Conservation (phyloP, 35 echinoderm and acorn worm genomes). For the Apostichopus japonicus region DNA sequence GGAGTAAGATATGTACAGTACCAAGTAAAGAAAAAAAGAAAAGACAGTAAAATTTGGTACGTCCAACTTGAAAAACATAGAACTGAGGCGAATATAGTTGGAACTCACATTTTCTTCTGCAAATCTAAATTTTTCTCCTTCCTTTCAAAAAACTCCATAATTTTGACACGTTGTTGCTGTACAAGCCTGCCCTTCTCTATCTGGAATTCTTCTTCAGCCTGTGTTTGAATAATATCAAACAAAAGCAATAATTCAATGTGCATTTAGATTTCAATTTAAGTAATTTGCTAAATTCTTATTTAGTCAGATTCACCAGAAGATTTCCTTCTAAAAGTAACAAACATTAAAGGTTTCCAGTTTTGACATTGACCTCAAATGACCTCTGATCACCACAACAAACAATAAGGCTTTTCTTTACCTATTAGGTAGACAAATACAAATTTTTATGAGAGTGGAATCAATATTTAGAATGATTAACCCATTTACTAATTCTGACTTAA, state of each 20-base stretch:
- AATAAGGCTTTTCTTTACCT: too few relatives aligned
- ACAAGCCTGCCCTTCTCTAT: constrained; percentile 98
- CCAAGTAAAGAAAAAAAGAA: neutral
- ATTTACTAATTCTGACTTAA: too few relatives aligned
- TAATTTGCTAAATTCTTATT: too few relatives aligned
- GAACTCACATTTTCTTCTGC: constrained; percentile 94
- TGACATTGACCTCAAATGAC: too few relatives aligned
- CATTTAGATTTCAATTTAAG: neutral
- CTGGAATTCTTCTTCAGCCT: constrained; percentile 99
- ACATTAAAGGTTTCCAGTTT: too few relatives aligned
- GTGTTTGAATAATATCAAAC: neutral
- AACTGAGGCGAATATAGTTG: too few relatives aligned
- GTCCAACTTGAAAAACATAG: neutral
- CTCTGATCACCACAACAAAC: too few relatives aligned
- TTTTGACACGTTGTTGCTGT: constrained; percentile 93
- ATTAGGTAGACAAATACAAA: too few relatives aligned
- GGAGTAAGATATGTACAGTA: neutral
- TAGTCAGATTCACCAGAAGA: too few relatives aligned
- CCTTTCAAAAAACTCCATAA: constrained; percentile 82
- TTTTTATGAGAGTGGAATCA: too few relatives aligned
- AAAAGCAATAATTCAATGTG: neutral
- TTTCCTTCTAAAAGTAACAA: neutral
- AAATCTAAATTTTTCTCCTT: constrained; percentile 98
- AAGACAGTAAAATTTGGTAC: neutral
- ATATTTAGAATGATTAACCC: too few relatives aligned